A percentile compares a stretch with the other conserved stretches of the same genome.
These are phyloP conservation scores for Stenichneumon culpator DNA, from an alignment of 2,888 invertebrate genomes.

Conservation along the genomic window DNA sequence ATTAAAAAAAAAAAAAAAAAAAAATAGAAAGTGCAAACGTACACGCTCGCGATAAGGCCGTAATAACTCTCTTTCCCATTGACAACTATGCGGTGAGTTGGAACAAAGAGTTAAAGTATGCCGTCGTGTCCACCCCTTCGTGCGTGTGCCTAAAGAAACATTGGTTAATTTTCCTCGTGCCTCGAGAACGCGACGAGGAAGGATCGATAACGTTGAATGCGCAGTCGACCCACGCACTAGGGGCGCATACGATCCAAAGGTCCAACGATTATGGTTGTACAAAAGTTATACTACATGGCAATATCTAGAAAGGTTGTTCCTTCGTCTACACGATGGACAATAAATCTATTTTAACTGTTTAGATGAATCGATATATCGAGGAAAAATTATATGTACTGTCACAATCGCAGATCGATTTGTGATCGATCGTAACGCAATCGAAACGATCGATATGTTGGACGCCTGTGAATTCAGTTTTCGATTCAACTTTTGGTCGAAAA, in stretches of 20 bases:
- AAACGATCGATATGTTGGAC: too few relatives aligned
- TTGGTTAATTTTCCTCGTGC: slow-evolving; percentile 57
- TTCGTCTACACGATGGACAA: neutral
- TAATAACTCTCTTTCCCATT: slow-evolving; percentile 15
- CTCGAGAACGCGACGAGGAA: slow-evolving; percentile 51
- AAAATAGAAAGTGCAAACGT: neutral
- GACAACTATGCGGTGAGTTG: slow-evolving; percentile 4
- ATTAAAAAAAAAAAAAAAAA: neutral
- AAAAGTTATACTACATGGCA: neutral
- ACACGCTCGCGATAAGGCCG: neutral
- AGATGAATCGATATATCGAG: too few relatives aligned
- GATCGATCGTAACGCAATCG: too few relatives aligned
- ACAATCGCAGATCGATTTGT: too few relatives aligned
- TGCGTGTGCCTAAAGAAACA: slow-evolving; percentile 43
- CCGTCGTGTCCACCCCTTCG: neutral
- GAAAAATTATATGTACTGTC: too few relatives aligned
- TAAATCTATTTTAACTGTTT: too few relatives aligned
- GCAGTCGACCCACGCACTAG: slow-evolving; percentile 60
- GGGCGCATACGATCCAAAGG: slow-evolving; percentile 40
- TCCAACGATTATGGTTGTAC: neutral
- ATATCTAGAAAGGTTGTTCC: neutral
- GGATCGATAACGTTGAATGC: slow-evolving; percentile 65
- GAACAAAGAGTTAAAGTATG: neutral
- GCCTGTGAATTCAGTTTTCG: too few relatives aligned
- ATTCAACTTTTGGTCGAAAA: neutral